Base-by-base conservation (phyloP, 2,888 invertebrate species). In the Leucophenga maculata region DNA sequence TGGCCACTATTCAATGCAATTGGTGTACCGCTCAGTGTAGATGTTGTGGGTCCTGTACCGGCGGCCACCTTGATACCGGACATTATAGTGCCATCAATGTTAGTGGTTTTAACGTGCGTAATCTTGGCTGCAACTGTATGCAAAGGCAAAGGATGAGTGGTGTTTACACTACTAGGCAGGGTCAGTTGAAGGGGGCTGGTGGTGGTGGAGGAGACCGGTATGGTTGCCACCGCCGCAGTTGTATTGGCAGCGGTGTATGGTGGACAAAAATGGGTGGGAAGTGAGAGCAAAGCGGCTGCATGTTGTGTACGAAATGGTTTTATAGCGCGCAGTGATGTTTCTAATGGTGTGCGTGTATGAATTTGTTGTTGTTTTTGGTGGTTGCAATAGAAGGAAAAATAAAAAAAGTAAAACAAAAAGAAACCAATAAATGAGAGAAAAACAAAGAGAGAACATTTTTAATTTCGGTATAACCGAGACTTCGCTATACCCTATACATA, bases 81-180 rank as follows among this genome's bases (percentile, higher is more conserved):
- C 16, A 83, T 70, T 9, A 81, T 77, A 14, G 67, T 60, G 46
- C 68, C 46, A 22, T 52, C 74, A 59, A 67, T 76, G 31, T 76
- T 75, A n/a, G 89, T 87, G 55, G 90, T 85, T 76, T 91, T 89
- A 18, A 90, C 88, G 72, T 90, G 87, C 6, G 89, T 88, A 69
- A 91, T 88, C 87, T 91, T 90, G 71, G 86, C 90, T 74, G 90
- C 86, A 77, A 90, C 90, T 82, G 90, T 83, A 84, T 89, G 89
- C 75, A 90, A 82, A 69, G 89, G 16, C 18, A 60, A 60, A n/a
- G 60, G 18, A 16, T 60, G 31, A 14, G 39, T 9, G 20, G 20
- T 22, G 8, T 54, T 54, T 54, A 54, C 13, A 18, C 14, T 22
- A 22, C 20, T 20, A 55, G 22, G 20, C n/a, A 70, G 77, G 75